Evolutionary conservation across 2,888 invertebrate species (phyloP).

Genomic region (Selenia dentaria): DNA sequence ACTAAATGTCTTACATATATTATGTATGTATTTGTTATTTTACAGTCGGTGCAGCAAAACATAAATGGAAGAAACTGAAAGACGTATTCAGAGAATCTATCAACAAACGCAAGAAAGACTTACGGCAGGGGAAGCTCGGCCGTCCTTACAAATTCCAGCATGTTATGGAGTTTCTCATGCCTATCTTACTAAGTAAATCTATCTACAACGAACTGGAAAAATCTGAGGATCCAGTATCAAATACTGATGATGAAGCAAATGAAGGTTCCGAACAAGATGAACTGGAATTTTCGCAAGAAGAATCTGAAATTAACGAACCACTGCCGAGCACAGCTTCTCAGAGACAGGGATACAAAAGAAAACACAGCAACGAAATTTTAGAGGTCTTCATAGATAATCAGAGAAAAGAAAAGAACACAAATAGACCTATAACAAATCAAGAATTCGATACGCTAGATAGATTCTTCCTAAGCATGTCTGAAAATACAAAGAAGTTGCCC

Average conservation of each 20-base stretch:
- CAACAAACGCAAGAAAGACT: conserved; percentile 6
- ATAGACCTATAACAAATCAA: no score
- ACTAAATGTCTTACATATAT: no score
- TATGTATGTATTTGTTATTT: background rate
- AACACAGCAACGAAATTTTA: background rate
- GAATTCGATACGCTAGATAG: conserved; percentile 7
- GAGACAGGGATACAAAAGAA: conserved; percentile 3
- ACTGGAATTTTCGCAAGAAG: conserved; percentile 2
- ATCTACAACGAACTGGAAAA: background rate
- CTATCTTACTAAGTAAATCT: background rate
- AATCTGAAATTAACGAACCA: background rate
- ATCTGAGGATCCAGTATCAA: background rate
- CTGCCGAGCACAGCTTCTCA: background rate
- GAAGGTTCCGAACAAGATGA: conserved; percentile 2
- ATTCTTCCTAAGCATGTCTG: conserved; percentile 18
- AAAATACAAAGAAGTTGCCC: conserved; percentile 9
- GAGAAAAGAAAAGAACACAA: background rate
- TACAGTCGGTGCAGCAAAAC: conserved; percentile 5
- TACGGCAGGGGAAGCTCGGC: background rate
- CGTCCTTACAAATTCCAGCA: conserved; percentile 7
- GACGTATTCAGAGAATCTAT: conserved; percentile 9
- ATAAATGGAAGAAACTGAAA: conserved; percentile 13
- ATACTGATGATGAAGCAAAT: conserved; percentile 1
- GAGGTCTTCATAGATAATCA: conserved; percentile 3
- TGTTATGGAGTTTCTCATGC: conserved; percentile 5